Base-by-base conservation (phyloP, 2,113 vertebrate genomes). In the Corythaixoides concolor region DNA sequence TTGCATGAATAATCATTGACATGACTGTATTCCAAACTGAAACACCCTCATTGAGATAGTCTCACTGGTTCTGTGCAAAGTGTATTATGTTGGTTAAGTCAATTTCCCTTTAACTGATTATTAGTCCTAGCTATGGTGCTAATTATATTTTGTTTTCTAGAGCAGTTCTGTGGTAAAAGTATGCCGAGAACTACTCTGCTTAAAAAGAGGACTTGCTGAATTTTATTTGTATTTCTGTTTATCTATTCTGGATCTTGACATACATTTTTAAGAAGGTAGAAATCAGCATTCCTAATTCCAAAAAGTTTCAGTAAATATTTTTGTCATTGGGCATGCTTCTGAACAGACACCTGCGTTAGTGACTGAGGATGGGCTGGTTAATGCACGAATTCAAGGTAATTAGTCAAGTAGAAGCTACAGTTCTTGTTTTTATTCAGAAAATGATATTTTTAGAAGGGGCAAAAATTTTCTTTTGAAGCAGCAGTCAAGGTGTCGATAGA, bases 201-300 rank as follows among this genome's bases (percentile, higher is more conserved):
- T 90, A 49, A 56, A 81, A 45, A 27, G 30, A 59, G 19, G 10
- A 26, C 10, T 58, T 88, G 32, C 55, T 86, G 68, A 81, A 59
- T 89, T 87, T 39, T 47, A 15, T 91, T 95, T 92, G 35, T 35
- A 60, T 94, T 95, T 93, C 78, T 95, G 39, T 74, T 96, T 88
- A 35, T 68, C 59, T 90, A 72, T 68, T 80, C 67, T 89, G 74
- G 76, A 52, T 92, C 60, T 87, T 89, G 53, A 79, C 59, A n/a
- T 64, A 80, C 8, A 12, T 78, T 84, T 96, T 89, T 63, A 92
- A 88, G 45, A 73, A 79, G 69, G 37, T 68, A 94, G 75, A 89
- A 96, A 95, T 96, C 80, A 84, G 76, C 87, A 72, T 45, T 85
- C 50, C 58, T 96, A 30, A 84, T 97, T 97, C 85, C 62, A 88